Conservation (phyloP, 2,888 invertebrate genomes). For the Phlogophora meticulosa region DNA sequence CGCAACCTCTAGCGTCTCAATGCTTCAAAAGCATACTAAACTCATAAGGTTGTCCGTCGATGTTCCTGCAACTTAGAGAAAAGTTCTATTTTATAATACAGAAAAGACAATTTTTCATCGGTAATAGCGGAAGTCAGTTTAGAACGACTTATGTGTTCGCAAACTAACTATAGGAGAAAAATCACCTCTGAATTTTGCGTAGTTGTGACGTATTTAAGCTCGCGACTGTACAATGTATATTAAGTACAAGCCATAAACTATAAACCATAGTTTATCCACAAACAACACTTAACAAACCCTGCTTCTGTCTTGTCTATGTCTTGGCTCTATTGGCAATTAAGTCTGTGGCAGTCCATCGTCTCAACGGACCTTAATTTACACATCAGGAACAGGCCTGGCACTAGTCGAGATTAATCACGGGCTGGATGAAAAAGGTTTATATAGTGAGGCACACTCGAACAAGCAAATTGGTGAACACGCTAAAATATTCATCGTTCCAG, state of each 20-base stretch:
- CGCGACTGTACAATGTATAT: too few species aligned
- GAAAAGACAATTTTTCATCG: too few species aligned
- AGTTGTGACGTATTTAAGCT: too few species aligned
- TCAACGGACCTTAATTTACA: slow-evolving; percentile 38
- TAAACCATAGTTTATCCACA: slow-evolving; percentile 18
- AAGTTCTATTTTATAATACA: too few species aligned
- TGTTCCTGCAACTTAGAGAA: too few species aligned
- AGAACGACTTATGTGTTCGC: too few species aligned
- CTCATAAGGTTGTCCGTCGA: too few species aligned
- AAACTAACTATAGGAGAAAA: too few species aligned
- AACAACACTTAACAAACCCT: slow-evolving; percentile 13
- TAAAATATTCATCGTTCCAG: not conserved
- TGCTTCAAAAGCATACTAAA: too few species aligned
- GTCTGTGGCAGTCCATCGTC: slow-evolving; percentile 14
- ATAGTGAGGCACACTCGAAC: slow-evolving; percentile 7
- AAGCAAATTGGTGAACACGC: not conserved
- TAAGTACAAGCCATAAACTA: slow-evolving; percentile 11
- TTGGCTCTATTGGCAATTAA: slow-evolving; percentile 39
- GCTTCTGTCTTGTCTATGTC: slow-evolving; percentile 16
- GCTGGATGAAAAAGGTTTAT: slow-evolving; percentile 17
- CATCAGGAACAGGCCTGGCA: slow-evolving; percentile 41
- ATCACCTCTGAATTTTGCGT: too few species aligned
- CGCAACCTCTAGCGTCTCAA: too few species aligned
- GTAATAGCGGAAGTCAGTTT: too few species aligned
- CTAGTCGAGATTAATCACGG: slow-evolving; percentile 39